A percentile compares a stretch with the other conserved stretches of the same genome.
Evolutionary conservation across 2,888 invertebrate species (phyloP).

Genomic region (Lottia gigantea): DNA sequence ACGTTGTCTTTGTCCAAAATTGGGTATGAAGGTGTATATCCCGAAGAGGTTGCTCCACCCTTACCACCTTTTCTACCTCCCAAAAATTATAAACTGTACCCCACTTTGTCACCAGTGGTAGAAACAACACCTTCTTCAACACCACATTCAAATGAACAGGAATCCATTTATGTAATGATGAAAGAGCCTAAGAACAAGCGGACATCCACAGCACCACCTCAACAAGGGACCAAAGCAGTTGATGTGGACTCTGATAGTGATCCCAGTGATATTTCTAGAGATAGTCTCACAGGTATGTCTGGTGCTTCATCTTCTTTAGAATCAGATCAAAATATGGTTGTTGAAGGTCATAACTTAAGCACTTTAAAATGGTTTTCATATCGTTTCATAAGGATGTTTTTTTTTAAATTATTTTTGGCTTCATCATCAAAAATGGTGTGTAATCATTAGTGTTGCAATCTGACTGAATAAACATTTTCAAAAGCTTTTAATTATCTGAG

Average conservation of each 20-base stretch:
- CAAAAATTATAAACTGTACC: constrained; percentile 47
- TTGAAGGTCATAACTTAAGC: too few relatives aligned
- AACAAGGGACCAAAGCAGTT: not conserved
- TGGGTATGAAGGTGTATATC: constrained; percentile 36
- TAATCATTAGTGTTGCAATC: too few relatives aligned
- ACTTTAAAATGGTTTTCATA: too few relatives aligned
- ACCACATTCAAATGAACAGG: constrained; percentile 18
- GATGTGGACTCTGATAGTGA: not conserved
- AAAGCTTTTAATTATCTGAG: too few relatives aligned
- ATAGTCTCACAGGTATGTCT: not conserved
- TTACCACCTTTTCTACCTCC: constrained; percentile 58
- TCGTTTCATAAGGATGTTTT: too few relatives aligned
- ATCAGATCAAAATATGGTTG: too few relatives aligned
- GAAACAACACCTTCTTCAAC: constrained; percentile 31
- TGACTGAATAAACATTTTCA: too few relatives aligned
- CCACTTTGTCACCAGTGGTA: constrained; percentile 49
- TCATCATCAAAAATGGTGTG: too few relatives aligned
- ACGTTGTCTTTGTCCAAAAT: constrained; percentile 32
- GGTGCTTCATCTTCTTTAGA: not conserved
- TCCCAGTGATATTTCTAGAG: not conserved
- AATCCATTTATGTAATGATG: constrained; percentile 31
- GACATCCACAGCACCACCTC: not conserved
- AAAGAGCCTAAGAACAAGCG: constrained; percentile 19
- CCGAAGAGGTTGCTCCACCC: constrained; percentile 47
- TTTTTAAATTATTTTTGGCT: too few relatives aligned